These are phyloP conservation scores for Chromobotia macracanthus DNA, from an alignment of 2,797 vertebrate species.

Conservation along the genomic window DNA sequence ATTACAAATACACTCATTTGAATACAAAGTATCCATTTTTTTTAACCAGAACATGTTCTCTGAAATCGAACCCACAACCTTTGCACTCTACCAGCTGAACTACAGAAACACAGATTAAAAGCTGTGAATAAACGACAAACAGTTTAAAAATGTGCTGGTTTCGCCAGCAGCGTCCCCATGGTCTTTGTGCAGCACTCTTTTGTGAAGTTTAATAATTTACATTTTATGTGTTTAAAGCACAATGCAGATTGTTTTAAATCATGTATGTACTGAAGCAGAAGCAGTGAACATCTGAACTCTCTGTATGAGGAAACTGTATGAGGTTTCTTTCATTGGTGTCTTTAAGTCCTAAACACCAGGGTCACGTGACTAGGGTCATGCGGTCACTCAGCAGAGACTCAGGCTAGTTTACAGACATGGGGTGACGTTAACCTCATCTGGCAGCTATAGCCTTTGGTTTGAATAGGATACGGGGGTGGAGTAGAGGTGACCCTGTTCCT, in stretches of 20 bases:
- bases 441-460: conserved; percentile 79
- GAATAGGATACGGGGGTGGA: conserved; percentile 60
- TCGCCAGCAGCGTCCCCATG: neutral
- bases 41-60: too few relatives aligned
- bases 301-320: too few relatives aligned
- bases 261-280: too few relatives aligned
- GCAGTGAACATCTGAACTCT: too few relatives aligned
- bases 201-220: neutral
- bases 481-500: conserved; percentile 63
- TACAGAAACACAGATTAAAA: neutral
- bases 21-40: neutral
- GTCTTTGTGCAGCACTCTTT: neutral
- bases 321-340: conserved; percentile 47
- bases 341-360: conserved; percentile 70
- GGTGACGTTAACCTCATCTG: conserved; percentile 83
- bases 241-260: too few relatives aligned
- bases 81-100: too few relatives aligned
- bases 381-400: conserved; percentile 77
- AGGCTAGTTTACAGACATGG: conserved; percentile 73
- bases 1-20: too few relatives aligned
- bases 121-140: neutral
- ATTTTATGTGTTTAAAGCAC: too few relatives aligned
- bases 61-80: too few relatives aligned
- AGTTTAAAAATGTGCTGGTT: neutral
- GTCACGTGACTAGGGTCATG: conserved; percentile 75